Percentiles rank a stretch among this genome's conserved stretches.
These are phyloP conservation scores for Caenorhabditis zanzibari DNA, from an alignment of 2,888 invertebrate species.

Conservation along the genomic window DNA sequence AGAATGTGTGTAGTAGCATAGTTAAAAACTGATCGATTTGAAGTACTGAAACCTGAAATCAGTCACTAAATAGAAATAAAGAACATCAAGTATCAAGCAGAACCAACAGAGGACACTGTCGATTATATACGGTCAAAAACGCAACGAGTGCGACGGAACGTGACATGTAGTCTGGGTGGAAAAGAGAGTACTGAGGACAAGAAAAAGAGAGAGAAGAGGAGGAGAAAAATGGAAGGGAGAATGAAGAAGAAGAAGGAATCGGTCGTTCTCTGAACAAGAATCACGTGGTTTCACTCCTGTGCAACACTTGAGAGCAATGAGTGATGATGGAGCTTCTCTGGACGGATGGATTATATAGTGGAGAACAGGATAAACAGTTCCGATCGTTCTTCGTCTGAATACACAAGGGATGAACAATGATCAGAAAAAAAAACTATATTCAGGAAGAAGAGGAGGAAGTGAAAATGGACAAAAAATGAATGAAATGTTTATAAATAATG, in stretches of 20 bases:
- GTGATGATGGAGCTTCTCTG: constrained; percentile 36
- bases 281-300: constrained; percentile 46
- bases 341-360: neutral
- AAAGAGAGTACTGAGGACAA: constrained; percentile 46
- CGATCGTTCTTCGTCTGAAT: constrained; percentile 21
- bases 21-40: constrained; percentile 7
- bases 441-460: constrained; percentile 22
- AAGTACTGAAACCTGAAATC: neutral
- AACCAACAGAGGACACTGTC: constrained; percentile 5
- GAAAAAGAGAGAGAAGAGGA: constrained; percentile 37
- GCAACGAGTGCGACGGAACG: constrained; percentile 61
- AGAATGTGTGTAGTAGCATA: constrained; percentile 57
- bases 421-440: constrained; percentile 5
- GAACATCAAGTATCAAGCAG: neutral
- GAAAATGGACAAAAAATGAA: constrained; percentile 1
- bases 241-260: constrained; percentile 13
- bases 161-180: constrained; percentile 59
- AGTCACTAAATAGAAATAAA: constrained; percentile 6
- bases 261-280: constrained; percentile 47
- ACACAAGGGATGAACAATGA: constrained; percentile 21
- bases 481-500: constrained; percentile 7
- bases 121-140: constrained; percentile 55
- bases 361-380: neutral
- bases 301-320: constrained; percentile 41
- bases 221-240: constrained; percentile 5